These are phyloP conservation scores for Semotilus atromaculatus DNA, from an alignment of 2,797 vertebrate genomes.

Conservation along the genomic window DNA sequence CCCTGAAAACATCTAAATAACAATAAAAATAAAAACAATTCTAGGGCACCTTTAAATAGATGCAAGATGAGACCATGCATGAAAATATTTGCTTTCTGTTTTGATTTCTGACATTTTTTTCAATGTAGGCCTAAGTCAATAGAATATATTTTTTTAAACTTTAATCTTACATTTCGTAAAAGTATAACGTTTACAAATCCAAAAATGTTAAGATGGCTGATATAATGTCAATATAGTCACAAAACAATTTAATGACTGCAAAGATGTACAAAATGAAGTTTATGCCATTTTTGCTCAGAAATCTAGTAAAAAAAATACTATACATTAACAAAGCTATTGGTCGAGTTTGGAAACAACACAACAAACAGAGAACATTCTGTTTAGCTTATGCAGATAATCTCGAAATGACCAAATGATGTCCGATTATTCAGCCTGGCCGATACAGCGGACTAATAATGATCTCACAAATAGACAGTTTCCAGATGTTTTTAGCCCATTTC, in stretches of 20 bases:
- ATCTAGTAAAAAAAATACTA: not conserved
- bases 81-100: not conserved
- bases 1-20: too few relatives aligned
- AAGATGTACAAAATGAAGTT: not conserved
- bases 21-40: too few relatives aligned
- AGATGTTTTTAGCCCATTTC: slow-evolving; percentile 25
- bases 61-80: not conserved
- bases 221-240: not conserved
- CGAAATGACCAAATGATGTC: slow-evolving; percentile 8
- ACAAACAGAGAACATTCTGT: not conserved
- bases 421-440: slow-evolving; percentile 13
- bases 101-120: not conserved
- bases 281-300: not conserved
- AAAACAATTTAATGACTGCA: not conserved
- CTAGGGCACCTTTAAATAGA: too few relatives aligned
- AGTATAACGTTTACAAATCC: not conserved
- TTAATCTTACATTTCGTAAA: not conserved
- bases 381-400: slow-evolving; percentile 1
- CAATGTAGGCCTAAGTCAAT: not conserved
- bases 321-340: not conserved
- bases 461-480: not conserved
- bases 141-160: not conserved
- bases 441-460: slow-evolving; percentile 8
- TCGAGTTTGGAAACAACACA: not conserved
- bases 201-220: not conserved